Percentiles rank a stretch among this genome's conserved stretches.
Conservation (phyloP, 2,113 vertebrate species). For the Psophia crepitans region DNA sequence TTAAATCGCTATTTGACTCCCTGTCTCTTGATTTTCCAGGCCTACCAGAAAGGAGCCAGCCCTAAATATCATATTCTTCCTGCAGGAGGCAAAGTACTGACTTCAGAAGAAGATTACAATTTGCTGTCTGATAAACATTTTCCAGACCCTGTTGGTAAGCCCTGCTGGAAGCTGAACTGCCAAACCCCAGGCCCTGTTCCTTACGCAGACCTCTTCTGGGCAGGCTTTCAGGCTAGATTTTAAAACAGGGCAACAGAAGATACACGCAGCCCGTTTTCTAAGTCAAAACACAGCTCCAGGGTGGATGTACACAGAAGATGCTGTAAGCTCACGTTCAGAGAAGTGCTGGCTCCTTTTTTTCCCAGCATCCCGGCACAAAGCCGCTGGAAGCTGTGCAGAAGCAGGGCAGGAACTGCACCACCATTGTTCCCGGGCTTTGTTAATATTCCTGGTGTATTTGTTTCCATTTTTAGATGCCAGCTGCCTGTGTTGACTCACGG, state of each 20-base stretch:
- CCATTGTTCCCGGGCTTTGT: conserved; percentile 1
- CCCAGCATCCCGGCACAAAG: not conserved
- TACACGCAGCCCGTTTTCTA: not conserved
- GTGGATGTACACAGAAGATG: not conserved
- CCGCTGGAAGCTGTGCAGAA: not conserved
- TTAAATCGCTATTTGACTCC: not conserved
- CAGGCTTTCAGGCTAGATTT: not conserved
- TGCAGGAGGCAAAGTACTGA: conserved; percentile 84
- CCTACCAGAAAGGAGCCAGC: conserved; percentile 79
- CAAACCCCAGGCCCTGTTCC: not conserved
- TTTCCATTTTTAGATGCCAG: conserved; percentile 59
- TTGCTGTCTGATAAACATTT: conserved; percentile 83
- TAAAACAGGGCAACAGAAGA: not conserved
- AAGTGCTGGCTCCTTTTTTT: not conserved
- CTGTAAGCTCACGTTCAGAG: not conserved
- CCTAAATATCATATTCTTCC: conserved; percentile 81
- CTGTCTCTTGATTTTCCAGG: conserved; percentile 41
- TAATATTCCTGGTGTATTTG: conserved; percentile 53
- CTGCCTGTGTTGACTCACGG: conserved; percentile 31
- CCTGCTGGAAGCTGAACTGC: not conserved
- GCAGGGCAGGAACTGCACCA: conserved; percentile 12
- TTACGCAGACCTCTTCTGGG: not conserved
- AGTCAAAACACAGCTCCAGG: not conserved
- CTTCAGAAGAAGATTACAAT: conserved; percentile 84
- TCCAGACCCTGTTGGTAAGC: conserved; percentile 84